Percentiles rank a stretch among this genome's conserved stretches.
Evolutionary conservation across 2,797 vertebrate genomes (phyloP).

Genomic region (Alcedo atthis): DNA sequence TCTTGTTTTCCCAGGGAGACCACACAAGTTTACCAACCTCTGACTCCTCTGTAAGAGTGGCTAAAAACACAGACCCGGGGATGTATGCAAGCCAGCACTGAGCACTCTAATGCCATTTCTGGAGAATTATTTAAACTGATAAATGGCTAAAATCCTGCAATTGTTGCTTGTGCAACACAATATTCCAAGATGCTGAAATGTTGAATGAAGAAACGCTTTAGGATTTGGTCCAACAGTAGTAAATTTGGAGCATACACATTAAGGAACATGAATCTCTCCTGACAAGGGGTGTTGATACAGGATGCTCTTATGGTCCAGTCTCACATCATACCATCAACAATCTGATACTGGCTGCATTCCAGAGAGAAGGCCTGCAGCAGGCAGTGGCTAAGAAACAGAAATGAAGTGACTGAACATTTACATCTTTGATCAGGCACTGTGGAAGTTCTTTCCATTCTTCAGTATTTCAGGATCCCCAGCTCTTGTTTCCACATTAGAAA

Average conservation of each 20-base stretch:
- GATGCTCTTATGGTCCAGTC: not conserved
- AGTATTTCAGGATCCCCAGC: not conserved
- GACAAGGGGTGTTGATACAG: not conserved
- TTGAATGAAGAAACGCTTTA: not conserved
- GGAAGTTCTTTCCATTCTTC: not conserved
- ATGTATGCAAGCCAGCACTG: not conserved
- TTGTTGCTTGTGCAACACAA: not conserved
- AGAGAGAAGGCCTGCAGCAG: not conserved
- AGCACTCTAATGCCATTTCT: not conserved
- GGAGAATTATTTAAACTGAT: slow-evolving; percentile 5
- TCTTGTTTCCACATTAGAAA: not conserved
- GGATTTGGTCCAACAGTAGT: not conserved
- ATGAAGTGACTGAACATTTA: not conserved
- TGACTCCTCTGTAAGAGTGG: not conserved
- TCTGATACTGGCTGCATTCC: not conserved
- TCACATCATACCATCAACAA: not conserved
- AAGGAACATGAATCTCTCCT: not conserved
- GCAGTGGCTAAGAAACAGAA: not conserved
- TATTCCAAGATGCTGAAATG: not conserved
- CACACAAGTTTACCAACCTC: not conserved
- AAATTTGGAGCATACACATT: not conserved
- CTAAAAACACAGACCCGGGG: not conserved
- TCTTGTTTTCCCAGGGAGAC: not conserved
- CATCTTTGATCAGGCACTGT: not conserved
- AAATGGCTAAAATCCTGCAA: not conserved